These are phyloP conservation scores for Andrena camellia DNA, from an alignment of 2,888 invertebrate genomes.

Conservation along the genomic window DNA sequence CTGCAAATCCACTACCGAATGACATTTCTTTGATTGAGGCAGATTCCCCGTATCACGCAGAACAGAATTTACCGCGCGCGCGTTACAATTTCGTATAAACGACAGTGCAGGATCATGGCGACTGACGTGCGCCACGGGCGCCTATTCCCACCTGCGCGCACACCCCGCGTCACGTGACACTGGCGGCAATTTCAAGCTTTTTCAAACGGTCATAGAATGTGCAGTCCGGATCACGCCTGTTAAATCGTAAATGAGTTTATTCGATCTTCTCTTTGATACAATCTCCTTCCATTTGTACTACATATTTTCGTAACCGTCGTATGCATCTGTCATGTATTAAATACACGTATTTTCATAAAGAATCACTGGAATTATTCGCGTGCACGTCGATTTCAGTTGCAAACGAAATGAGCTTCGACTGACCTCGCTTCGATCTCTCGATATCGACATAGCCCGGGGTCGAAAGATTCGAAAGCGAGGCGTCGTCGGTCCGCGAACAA, in stretches of 20 bases:
- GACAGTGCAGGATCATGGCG: slow-evolving; percentile 51
- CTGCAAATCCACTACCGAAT: slow-evolving; percentile 84
- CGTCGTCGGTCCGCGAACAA: not conserved
- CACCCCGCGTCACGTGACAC: slow-evolving; percentile 10
- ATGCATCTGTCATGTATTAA: slow-evolving; percentile 55
- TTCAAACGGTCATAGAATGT: not conserved
- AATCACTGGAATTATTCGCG: not conserved
- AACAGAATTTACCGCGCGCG: slow-evolving; percentile 50
- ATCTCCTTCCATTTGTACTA: slow-evolving; percentile 59
- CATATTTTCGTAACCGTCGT: slow-evolving; percentile 53
- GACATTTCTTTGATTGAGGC: slow-evolving; percentile 75
- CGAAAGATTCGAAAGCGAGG: slow-evolving; percentile 10
- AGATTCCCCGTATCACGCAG: not conserved
- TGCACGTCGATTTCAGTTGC: slow-evolving; percentile 12
- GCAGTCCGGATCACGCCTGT: not conserved
- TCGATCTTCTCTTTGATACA: slow-evolving; percentile 55
- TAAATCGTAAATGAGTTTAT: slow-evolving; percentile 52
- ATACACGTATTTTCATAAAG: slow-evolving; percentile 46
- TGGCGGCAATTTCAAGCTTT: not conserved
- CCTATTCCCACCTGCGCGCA: slow-evolving; percentile 11
- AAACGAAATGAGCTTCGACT: slow-evolving; percentile 3
- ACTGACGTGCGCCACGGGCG: slow-evolving; percentile 28
- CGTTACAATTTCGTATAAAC: slow-evolving; percentile 46
- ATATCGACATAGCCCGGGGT: not conserved
- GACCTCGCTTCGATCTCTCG: slow-evolving; percentile 8